Base-by-base conservation (phyloP, 2,113 vertebrate genomes). In the Gorsachius goisagi region DNA sequence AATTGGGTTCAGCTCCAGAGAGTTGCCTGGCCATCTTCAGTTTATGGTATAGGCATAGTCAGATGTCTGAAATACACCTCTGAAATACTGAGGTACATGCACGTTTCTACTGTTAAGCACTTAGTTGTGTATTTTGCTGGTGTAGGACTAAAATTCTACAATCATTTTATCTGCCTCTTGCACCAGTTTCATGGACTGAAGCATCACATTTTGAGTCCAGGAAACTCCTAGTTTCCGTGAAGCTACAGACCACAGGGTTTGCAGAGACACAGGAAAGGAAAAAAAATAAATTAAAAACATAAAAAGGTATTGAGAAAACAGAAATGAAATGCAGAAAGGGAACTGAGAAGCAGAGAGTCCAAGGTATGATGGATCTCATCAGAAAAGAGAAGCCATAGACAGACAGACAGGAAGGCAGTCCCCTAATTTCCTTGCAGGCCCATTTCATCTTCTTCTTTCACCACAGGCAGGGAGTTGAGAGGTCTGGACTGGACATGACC, bases 401-500 rank as follows among this genome's bases (percentile, higher is more conserved):
- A 47, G 71, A 49, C 45, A 28, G 58, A 71, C 52, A 77, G 77
- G 60, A 87, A 86, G 80, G 89, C 93, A 67, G 78, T 97, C 97
- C 93, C 90, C 98, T 97, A 85, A 98, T 97, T 96, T 98, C 97
- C 97, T 77, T 91, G 93, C 88, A 95, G 67, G 93, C 94, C 20
- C 37, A 93, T 95, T 94, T 99, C 98, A 23, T 99, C 99, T 94
- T 98, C 98, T 97, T 98, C 98, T 63, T 98, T 98, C 74, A 98
- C 94, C 44, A 97, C 96, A 75, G 98, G 98, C 75, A 97, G 97
- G 50, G 98, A 98, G 95, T 90, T 97, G 91, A 91, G 87, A 78
- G 97, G 94, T 47, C 97, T 95, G 90, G 97, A 81, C 89, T 98
- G 98, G 60, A 98, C 96, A 62, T 98, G 98, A 85, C 98, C 99